phyloP scores from a whole-genome alignment of 2,797 vertebrate species.

The Atherinosoma microstoma region DNA sequence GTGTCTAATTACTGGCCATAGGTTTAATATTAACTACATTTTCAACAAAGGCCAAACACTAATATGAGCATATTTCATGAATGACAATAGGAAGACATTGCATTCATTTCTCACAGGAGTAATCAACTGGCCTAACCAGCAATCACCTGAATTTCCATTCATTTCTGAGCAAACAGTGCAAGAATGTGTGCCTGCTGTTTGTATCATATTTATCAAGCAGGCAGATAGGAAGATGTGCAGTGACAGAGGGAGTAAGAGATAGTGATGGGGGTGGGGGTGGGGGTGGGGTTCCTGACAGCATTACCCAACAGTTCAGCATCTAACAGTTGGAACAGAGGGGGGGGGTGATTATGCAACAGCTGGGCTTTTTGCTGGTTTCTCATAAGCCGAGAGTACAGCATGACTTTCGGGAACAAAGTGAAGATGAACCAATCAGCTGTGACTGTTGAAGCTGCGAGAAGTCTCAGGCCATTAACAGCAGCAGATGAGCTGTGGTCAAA shows the following conservation, averaged over 20 bases:
- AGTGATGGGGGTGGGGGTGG: neutral
- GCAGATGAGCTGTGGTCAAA: slow-evolving; percentile 11
- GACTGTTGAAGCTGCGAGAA: neutral
- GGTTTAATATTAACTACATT: neutral
- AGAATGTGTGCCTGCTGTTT: slow-evolving; percentile 7
- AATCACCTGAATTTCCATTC: slow-evolving; percentile 15
- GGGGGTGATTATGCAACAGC: slow-evolving; percentile 46
- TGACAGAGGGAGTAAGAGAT: neutral
- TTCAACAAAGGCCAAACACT: neutral
- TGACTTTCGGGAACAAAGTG: slow-evolving; percentile 47
- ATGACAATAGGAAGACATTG: neutral
- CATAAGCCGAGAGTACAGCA: slow-evolving; percentile 35
- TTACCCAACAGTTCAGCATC: slow-evolving; percentile 56
- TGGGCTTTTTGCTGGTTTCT: slow-evolving; percentile 59
- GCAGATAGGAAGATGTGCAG: slow-evolving; percentile 25
- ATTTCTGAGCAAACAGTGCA: slow-evolving; percentile 15
- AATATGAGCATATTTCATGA: slow-evolving; percentile 5
- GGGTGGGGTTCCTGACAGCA: slow-evolving; percentile 43
- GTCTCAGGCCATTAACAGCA: neutral
- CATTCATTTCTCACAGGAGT: slow-evolving; percentile 5
- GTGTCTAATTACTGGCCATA: neutral
- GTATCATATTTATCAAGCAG: slow-evolving; percentile 10
- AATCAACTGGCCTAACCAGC: slow-evolving; percentile 1
- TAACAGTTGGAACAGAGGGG: slow-evolving; percentile 39
- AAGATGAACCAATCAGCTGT: slow-evolving; percentile 44